Base-by-base conservation (phyloP, 2,113 vertebrate genomes). In the Rhinoptilus africanus region DNA sequence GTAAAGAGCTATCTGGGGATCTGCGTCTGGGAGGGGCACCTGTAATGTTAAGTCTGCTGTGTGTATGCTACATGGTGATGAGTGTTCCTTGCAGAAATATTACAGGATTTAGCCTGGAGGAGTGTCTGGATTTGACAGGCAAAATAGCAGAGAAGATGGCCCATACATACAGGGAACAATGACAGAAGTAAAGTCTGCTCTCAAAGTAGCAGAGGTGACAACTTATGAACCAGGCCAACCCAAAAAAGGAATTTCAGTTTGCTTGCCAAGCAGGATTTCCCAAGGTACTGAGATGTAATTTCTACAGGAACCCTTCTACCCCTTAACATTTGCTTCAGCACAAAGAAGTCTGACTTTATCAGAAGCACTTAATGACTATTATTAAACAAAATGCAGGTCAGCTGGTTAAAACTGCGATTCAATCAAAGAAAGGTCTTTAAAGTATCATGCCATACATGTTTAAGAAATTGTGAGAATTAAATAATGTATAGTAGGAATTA, bases 401-500 rank as follows among this genome's bases (percentile, higher is more conserved):
- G 34, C 8, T 85, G 32, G 18, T 71, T 75, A 94, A 93, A 83
- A 76, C 5, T 19, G 48, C 88, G 35, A 89, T 88, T 71, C 57
- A 80, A 94, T 76, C 59, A 92, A 93, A 92, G 43, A 35, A 66
- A 62, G 4, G 28, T 69, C n/a, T 72, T 95, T 45, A 67, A 64
- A 22, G 66, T 54, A 89, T 5, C 67, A 73, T 2, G 13, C 20
- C 67, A 63, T 41, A 77, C 8, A 47, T 21, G 5, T 62, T 95
- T 87, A 93, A 82, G 48, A 39, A 78, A 75, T 35, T 41, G 26
- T 76, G 79, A 80, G 43, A 63, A 73, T 16, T 39, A 45, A 39
- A 74, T 45, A 2, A 63, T 26, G 67, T 77, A 93, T 34, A 95
- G 50, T 82, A 96, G 76, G 72, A 97, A 92, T 89, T 56, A 95